Evolutionary conservation across 2,888 invertebrate genomes (phyloP).

Genomic region (Zygothrica quintamaculata): DNA sequence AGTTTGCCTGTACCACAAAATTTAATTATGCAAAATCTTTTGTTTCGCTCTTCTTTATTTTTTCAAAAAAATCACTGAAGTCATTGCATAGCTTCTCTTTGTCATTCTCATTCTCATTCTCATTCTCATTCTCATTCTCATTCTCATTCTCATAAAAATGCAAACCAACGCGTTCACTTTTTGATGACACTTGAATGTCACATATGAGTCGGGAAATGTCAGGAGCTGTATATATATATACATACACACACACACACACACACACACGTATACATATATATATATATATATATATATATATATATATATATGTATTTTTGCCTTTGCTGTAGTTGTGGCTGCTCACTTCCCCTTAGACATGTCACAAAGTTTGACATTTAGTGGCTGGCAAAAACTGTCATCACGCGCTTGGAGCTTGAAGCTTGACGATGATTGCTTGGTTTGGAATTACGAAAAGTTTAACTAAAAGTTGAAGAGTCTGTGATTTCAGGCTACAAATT

Average conservation of each 20-base stretch:
- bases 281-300: constrained; percentile 2
- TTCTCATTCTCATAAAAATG: constrained; percentile 79
- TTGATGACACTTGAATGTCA: constrained; percentile 80
- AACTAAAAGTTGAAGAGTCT: constrained; percentile 22
- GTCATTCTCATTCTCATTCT: constrained; percentile 78
- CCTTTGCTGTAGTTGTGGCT: constrained; percentile 29
- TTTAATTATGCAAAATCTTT: constrained; percentile 76
- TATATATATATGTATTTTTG: constrained; percentile 11
- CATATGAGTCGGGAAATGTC: constrained; percentile 63
- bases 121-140: constrained; percentile 69
- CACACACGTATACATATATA: neutral
- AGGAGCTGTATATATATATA: constrained; percentile 28
- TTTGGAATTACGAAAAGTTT: constrained; percentile 55
- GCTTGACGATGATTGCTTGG: constrained; percentile 77
- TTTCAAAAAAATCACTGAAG: constrained; percentile 62
- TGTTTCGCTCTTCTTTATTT: constrained; percentile 44
- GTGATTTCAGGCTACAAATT: constrained; percentile 23
- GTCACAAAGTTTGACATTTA: constrained; percentile 79
- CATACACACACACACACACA: constrained; percentile 4
- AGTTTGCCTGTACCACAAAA: constrained; percentile 47
- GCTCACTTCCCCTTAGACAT: constrained; percentile 43
- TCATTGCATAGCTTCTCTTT: constrained; percentile 61
- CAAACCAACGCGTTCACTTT: constrained; percentile 64
- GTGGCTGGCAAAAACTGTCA: constrained; percentile 80
- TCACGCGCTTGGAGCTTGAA: constrained; percentile 65